phyloP scores from a whole-genome alignment of 2,113 vertebrate genomes.

The Catagonus wagneri region DNA sequence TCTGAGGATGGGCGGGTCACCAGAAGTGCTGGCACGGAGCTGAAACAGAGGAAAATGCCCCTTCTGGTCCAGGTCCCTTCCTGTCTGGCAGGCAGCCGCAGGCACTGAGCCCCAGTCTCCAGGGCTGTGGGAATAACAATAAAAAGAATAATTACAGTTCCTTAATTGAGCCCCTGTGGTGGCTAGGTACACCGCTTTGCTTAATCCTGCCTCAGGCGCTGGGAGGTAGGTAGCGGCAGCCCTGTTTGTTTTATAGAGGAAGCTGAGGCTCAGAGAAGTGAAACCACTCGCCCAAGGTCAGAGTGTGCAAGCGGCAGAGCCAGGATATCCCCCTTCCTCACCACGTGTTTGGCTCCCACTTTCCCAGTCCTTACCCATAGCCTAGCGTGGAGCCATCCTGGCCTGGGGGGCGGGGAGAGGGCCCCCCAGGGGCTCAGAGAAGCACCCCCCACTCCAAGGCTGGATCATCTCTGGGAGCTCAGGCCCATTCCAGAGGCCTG shows the following conservation, averaged over 20 bases:
- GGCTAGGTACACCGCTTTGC: constrained; percentile 27
- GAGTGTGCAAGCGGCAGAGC: not conserved
- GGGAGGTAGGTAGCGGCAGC: not conserved
- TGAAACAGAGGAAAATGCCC: not conserved
- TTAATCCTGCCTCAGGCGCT: not conserved
- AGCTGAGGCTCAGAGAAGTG: constrained; percentile 58
- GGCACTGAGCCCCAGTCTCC: constrained; percentile 39
- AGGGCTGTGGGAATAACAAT: constrained; percentile 51
- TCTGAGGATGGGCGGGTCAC: not conserved
- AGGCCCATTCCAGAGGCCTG: not conserved
- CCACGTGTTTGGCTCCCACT: not conserved
- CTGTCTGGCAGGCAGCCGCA: constrained; percentile 46
- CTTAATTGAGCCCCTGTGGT: constrained; percentile 48
- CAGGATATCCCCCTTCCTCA: constrained; percentile 75
- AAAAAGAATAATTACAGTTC: constrained; percentile 72
- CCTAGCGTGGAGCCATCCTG: not conserved
- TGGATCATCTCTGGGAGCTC: not conserved
- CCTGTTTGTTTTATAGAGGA: constrained; percentile 71
- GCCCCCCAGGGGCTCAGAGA: not conserved
- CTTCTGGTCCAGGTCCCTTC: not conserved
- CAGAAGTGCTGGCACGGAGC: not conserved
- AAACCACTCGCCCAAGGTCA: constrained; percentile 71
- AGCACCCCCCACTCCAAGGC: not conserved
- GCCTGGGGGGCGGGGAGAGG: not conserved
- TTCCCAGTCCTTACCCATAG: not conserved